Base-by-base conservation (phyloP, 2,888 invertebrate genomes). In the Sinelater perroti region DNA sequence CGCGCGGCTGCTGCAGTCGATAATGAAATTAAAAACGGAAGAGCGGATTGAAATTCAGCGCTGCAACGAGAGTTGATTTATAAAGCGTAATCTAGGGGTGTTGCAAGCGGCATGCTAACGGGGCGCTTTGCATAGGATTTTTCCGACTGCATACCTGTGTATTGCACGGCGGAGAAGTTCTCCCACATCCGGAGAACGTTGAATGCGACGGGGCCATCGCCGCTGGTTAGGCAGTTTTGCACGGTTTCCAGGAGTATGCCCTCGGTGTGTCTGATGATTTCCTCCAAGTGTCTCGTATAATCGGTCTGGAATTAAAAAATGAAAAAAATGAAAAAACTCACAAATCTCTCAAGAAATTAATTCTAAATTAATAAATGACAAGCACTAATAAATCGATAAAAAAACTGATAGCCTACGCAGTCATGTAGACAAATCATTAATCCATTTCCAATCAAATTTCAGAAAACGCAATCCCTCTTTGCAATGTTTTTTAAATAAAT, bases 201-300 rank as follows among this genome's bases (percentile, higher is more conserved):
- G n/a, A 67, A 52, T 7, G 72, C 72, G 35, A 70, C 66, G 46
- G 65, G 60, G 26, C 61, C 61, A 38, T 69, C 65, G 11, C 62
- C 70, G 14, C 65, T 61, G 24, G 83, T 64, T 77, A 83, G 80
- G 33, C 79, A 66, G 38, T 78, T 75, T 65, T 83, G 81, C 10
- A 86, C 77, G 7, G 79, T 77, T 51, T 79, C 76, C 50, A 83
- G 77, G 1, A 88, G 77, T 36, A 85, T 65, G 11, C 76, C 77
- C 73, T 87, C 84, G 13, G 85, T 80, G 71, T 79, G 80, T 58
- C 83, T 83, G 47, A 83, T 82, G 16, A 90, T 75, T 65, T 86
- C 87, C 68, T 91, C 91, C 35, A 93, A 80, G 72, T 90, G 90
- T 66, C 89, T 81, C 61, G 85, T 86, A 68, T 87, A 86, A 72